A percentile compares a stretch with the other conserved stretches of the same genome.
These are phyloP conservation scores for Eumeta japonica DNA, from an alignment of 1,140 invertebrate genomes.

Conservation along the genomic window DNA sequence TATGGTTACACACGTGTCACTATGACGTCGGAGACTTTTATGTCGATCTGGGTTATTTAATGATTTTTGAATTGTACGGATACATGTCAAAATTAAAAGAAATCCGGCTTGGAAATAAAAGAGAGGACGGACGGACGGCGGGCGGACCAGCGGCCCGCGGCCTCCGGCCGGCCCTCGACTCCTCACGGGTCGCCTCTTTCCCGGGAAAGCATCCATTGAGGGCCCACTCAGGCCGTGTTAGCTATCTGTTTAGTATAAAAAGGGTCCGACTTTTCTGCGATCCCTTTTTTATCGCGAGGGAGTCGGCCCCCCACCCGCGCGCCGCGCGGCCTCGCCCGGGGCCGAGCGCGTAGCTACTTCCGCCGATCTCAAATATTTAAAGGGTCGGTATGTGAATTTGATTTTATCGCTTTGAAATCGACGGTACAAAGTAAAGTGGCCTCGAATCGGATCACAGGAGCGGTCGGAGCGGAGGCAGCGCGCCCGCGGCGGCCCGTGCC, in stretches of 20 bases:
- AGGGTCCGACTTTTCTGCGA: constrained; percentile 50
- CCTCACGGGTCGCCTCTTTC: constrained; percentile 53
- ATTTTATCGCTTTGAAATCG: constrained; percentile 26
- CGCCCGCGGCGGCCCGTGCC: constrained; percentile 16
- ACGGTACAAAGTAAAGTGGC: constrained; percentile 17
- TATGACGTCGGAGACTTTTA: constrained; percentile 1
- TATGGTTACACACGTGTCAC: too few species aligned
- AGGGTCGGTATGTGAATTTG: constrained; percentile 30
- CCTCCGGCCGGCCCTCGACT: constrained; percentile 41
- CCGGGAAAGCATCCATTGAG: constrained; percentile 56
- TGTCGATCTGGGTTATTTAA: not conserved
- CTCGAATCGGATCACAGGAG: constrained; percentile 51
- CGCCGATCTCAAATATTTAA: constrained; percentile 41
- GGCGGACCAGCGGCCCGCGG: too few species aligned
- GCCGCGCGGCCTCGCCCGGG: constrained; percentile 6
- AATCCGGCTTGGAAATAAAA: too few species aligned
- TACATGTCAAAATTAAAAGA: too few species aligned
- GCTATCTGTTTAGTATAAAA: constrained; percentile 59
- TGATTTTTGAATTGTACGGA: not conserved
- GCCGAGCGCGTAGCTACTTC: not conserved
- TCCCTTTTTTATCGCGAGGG: constrained; percentile 50
- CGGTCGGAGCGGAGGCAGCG: constrained; percentile 29
- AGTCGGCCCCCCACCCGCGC: constrained; percentile 20
- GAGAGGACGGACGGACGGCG: not conserved
- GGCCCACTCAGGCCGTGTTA: constrained; percentile 56